Percentiles rank a stretch among this genome's conserved stretches.
phyloP scores from a whole-genome alignment of 2,888 invertebrate genomes.

The Hemaris fuciformis region DNA sequence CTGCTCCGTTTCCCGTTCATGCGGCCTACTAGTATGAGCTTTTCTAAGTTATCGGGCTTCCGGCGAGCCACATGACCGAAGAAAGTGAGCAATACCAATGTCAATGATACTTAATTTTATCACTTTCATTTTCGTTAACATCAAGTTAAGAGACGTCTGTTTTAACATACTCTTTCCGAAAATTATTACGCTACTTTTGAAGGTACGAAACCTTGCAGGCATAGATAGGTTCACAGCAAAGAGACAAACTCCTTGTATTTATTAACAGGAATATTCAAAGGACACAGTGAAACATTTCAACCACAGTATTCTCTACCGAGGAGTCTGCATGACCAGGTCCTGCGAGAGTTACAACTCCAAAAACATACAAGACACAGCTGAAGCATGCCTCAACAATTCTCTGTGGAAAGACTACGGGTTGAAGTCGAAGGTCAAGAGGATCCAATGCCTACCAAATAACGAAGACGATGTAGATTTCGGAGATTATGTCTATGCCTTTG shows the following conservation, averaged over 20 bases:
- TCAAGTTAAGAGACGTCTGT: too few relatives aligned
- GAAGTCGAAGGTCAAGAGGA: constrained; percentile 18
- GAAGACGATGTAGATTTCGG: constrained; percentile 13
- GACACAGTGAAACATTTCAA: constrained; percentile 3
- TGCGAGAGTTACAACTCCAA: constrained; percentile 1
- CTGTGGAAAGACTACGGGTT: constrained; percentile 21
- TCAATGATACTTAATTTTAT: too few relatives aligned
- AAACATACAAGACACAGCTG: constrained; percentile 22
- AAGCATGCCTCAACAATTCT: constrained; percentile 29
- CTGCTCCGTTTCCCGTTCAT: too few relatives aligned
- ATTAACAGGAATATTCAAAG: background rate
- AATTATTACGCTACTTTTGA: too few relatives aligned
- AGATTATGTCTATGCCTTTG: constrained; percentile 18
- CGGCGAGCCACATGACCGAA: too few relatives aligned
- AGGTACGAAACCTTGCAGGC: too few relatives aligned
- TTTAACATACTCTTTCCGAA: too few relatives aligned
- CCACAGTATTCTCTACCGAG: background rate
- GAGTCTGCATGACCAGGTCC: background rate
- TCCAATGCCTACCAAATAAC: background rate
- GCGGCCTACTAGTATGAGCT: too few relatives aligned
- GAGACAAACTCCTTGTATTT: background rate
- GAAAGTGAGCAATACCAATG: too few relatives aligned
- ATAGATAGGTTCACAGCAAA: too few relatives aligned
- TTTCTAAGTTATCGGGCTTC: too few relatives aligned
- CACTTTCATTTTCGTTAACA: too few relatives aligned